phyloP scores from a whole-genome alignment of 2,888 invertebrate genomes.

The Temnothorax rugatulus region DNA sequence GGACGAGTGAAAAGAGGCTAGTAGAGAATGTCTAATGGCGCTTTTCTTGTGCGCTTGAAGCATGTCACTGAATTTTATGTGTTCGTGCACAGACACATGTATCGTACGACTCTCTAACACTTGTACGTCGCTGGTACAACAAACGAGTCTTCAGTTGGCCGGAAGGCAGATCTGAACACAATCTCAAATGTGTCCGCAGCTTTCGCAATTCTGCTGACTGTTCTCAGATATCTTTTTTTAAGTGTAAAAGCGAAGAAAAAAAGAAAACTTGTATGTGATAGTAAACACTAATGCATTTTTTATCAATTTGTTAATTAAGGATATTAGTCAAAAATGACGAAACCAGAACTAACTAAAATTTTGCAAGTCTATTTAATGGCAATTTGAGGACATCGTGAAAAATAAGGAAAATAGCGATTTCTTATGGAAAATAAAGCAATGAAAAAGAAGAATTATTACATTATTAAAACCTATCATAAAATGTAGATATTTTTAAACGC shows the following conservation, averaged over 20 bases:
- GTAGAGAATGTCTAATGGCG: slow-evolving; percentile 22
- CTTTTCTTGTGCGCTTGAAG: slow-evolving; percentile 18
- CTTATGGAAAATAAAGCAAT: background rate
- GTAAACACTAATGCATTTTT: slow-evolving; percentile 63
- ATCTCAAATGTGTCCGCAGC: slow-evolving; percentile 64
- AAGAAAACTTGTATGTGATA: slow-evolving; percentile 64
- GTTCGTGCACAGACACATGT: slow-evolving; percentile 25
- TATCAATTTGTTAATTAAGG: slow-evolving; percentile 14
- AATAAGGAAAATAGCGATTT: background rate
- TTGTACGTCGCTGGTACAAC: slow-evolving; percentile 43
- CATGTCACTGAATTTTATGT: background rate
- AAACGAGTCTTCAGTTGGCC: slow-evolving; percentile 71
- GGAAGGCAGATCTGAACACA: slow-evolving; percentile 65
- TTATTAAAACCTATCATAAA: slow-evolving; percentile 19
- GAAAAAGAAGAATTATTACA: background rate
- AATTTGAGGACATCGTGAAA: background rate
- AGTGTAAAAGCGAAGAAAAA: slow-evolving; percentile 40
- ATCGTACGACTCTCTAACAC: slow-evolving; percentile 49
- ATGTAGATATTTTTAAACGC: slow-evolving; percentile 25
- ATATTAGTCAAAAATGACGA: background rate
- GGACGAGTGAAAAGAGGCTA: slow-evolving; percentile 1
- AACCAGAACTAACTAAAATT: background rate
- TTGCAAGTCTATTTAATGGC: background rate
- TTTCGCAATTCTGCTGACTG: slow-evolving; percentile 70
- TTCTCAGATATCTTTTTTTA: slow-evolving; percentile 57